Evolutionary conservation across 92 coral and sea anemone species (phyloP).

Genomic region (Plumapathes pennacea): DNA sequence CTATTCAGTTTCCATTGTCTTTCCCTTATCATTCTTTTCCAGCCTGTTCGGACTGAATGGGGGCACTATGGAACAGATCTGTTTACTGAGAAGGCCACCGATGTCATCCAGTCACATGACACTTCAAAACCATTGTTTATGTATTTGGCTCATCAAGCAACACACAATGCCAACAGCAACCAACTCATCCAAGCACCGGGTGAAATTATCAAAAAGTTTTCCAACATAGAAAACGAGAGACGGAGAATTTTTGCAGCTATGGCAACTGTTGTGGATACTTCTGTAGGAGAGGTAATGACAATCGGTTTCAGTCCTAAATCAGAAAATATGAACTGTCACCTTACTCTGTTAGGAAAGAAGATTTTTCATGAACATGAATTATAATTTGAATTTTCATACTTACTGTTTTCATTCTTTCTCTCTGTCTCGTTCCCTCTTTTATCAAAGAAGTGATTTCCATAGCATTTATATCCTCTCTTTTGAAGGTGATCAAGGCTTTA

Average conservation of each 20-base stretch:
- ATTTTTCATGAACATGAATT: too few relatives aligned
- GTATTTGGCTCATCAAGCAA: constrained; percentile 73
- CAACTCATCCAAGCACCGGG: constrained; percentile 74
- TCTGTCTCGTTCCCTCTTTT: too few relatives aligned
- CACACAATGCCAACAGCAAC: constrained; percentile 60
- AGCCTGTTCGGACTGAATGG: constrained; percentile 73
- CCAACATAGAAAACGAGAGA: constrained; percentile 39
- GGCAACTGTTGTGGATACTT: constrained; percentile 61
- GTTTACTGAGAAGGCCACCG: constrained; percentile 57
- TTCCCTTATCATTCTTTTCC: not conserved
- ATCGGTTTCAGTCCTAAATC: too few relatives aligned
- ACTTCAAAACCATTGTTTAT: constrained; percentile 54
- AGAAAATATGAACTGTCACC: too few relatives aligned
- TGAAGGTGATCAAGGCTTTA: constrained; percentile 59
- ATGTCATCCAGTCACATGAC: constrained; percentile 53
- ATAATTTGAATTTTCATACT: too few relatives aligned
- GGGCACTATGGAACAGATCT: constrained; percentile 68
- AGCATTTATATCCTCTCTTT: too few relatives aligned
- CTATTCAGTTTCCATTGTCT: too few relatives aligned
- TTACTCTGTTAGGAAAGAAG: too few relatives aligned
- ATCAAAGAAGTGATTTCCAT: too few relatives aligned
- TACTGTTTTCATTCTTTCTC: too few relatives aligned
- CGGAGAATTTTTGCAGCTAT: constrained; percentile 83
- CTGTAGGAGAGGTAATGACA: constrained; percentile 71
- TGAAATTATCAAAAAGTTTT: constrained; percentile 56